phyloP scores from a whole-genome alignment of 2,113 vertebrate species.

The Miniopterus natalensis region DNA sequence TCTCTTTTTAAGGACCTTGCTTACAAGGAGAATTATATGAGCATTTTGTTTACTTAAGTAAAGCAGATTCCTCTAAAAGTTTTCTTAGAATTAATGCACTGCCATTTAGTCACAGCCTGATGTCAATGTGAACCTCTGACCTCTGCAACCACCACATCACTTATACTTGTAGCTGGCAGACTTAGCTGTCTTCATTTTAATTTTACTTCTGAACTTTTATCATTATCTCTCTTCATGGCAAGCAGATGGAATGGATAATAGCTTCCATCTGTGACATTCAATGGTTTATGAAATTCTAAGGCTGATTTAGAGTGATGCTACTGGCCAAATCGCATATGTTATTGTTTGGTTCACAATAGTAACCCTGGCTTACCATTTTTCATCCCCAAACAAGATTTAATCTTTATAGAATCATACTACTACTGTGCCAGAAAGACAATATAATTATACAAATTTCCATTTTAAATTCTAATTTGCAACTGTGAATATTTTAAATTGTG shows the following conservation, averaged over 20 bases:
- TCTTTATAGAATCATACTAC: conserved; percentile 51
- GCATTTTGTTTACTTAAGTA: not conserved
- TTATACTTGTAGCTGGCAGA: not conserved
- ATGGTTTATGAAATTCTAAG: conserved; percentile 62
- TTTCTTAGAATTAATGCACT: conserved; percentile 11
- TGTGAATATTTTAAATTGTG: not conserved
- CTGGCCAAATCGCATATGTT: conserved; percentile 55
- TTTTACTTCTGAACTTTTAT: conserved; percentile 56
- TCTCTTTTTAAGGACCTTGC: not conserved
- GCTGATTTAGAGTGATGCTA: conserved; percentile 48
- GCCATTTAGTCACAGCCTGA: not conserved
- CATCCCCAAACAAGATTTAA: conserved; percentile 56
- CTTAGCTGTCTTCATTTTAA: conserved; percentile 30
- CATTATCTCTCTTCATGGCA: conserved; percentile 43
- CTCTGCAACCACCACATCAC: not conserved
- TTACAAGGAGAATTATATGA: not conserved
- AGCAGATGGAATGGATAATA: conserved; percentile 66
- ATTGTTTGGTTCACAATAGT: conserved; percentile 53
- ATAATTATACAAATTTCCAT: conserved; percentile 64
- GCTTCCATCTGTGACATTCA: conserved; percentile 54
- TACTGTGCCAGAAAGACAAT: conserved; percentile 61
- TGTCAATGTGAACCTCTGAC: not conserved
- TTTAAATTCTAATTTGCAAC: conserved; percentile 51
- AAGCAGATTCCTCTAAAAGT: not conserved
- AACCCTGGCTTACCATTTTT: conserved; percentile 67